phyloP scores from a whole-genome alignment of 92 coral and sea anemone genomes.

The Chrysogorgia sp. region DNA sequence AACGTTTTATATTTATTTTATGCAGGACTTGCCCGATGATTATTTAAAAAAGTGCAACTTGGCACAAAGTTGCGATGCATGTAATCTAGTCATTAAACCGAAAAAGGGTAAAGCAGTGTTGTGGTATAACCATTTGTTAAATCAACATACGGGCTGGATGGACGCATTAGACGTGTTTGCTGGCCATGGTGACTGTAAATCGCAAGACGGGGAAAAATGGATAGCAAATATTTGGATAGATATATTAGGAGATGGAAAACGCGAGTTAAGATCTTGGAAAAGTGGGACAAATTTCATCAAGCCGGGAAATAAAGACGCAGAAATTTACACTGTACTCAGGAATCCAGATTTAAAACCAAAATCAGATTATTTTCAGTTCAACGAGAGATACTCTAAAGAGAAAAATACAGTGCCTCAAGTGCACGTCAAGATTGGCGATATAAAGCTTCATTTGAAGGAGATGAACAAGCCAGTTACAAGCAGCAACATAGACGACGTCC shows the following conservation, averaged over 20 bases:
- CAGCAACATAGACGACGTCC: neutral
- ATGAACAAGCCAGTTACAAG: neutral
- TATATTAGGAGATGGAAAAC: slow-evolving; percentile 79
- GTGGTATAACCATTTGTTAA: slow-evolving; percentile 85
- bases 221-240: slow-evolving; percentile 89
- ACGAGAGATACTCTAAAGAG: slow-evolving; percentile 70
- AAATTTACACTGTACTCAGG: slow-evolving; percentile 61
- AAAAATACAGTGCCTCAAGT: slow-evolving; percentile 49
- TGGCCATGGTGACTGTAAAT: slow-evolving; percentile 87
- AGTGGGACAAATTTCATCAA: slow-evolving; percentile 81
- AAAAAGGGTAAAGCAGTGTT: slow-evolving; percentile 82
- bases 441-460: slow-evolving; percentile 22
- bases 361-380: slow-evolving; percentile 40
- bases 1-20: neutral
- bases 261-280: slow-evolving; percentile 82
- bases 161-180: slow-evolving; percentile 81
- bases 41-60: slow-evolving; percentile 79
- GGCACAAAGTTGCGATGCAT: slow-evolving; percentile 74
- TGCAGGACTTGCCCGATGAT: slow-evolving; percentile 79
- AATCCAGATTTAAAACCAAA: slow-evolving; percentile 40
- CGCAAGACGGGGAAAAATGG: slow-evolving; percentile 87
- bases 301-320: slow-evolving; percentile 60
- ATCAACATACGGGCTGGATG: slow-evolving; percentile 70
- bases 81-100: slow-evolving; percentile 77
- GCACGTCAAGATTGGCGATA: slow-evolving; percentile 48